These are phyloP conservation scores for Leucoma salicis DNA, from an alignment of 2,888 invertebrate genomes.

Conservation along the genomic window DNA sequence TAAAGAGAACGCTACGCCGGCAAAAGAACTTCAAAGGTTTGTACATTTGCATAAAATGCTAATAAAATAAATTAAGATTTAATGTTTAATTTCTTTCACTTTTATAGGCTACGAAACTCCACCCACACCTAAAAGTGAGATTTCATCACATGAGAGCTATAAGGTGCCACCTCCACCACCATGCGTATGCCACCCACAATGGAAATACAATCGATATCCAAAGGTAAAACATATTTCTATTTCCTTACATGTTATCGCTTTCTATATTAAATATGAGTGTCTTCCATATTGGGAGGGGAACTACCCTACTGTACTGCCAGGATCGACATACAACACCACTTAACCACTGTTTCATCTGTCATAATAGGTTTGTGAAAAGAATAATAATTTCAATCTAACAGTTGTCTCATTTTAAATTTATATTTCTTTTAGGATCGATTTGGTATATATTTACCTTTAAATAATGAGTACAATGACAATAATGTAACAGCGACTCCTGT, in stretches of 20 bases:
- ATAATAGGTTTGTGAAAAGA: no score
- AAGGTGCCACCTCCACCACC: constrained; percentile 57
- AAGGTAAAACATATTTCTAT: no score
- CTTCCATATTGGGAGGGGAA: no score
- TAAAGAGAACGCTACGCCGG: constrained; percentile 58
- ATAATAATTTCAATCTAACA: no score
- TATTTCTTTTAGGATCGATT: constrained; percentile 60
- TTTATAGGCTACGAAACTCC: constrained; percentile 61
- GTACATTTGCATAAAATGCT: no score
- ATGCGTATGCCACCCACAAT: constrained; percentile 57
- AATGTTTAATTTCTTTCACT: no score
- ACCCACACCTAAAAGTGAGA: constrained; percentile 53
- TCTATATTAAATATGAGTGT: no score
- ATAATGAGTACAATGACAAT: constrained; percentile 16
- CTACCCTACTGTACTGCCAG: no score
- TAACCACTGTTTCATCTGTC: background rate
- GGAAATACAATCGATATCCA: constrained; percentile 60
- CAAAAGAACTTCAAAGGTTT: constrained; percentile 29
- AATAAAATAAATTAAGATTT: no score
- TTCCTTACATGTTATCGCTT: no score
- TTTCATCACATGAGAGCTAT: constrained; percentile 64
- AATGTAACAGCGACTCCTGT: constrained; percentile 46
- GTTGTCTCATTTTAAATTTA: no score
- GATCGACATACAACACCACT: no score
- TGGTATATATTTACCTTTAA: constrained; percentile 61